A percentile compares a stretch with the other conserved stretches of the same genome.
phyloP scores from a whole-genome alignment of 2,888 invertebrate genomes.

The Dysmachus trigonus region DNA sequence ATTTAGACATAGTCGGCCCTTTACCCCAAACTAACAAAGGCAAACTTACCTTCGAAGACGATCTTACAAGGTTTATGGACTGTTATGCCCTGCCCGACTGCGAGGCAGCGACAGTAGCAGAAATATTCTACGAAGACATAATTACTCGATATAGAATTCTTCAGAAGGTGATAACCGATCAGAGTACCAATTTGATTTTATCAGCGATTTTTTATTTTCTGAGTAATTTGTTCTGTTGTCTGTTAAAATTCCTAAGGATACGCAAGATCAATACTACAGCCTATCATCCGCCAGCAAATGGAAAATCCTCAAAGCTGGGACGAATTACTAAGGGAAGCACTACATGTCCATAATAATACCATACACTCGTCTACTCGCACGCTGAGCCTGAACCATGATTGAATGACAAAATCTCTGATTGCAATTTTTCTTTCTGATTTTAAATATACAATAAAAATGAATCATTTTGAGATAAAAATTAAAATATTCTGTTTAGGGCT shows the following conservation, averaged over 20 bases:
- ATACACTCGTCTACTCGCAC: not conserved
- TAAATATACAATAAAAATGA: no score
- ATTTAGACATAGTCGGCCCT: not conserved
- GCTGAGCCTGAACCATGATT: no score
- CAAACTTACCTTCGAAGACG: not conserved
- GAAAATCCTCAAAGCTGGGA: not conserved
- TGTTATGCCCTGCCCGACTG: no score
- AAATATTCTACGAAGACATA: not conserved
- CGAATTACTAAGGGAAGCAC: not conserved
- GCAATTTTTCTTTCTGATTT: no score
- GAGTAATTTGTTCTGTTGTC: not conserved
- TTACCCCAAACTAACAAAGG: not conserved
- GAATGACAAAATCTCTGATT: no score
- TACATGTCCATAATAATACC: not conserved
- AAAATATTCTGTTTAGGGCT: no score
- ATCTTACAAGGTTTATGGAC: not conserved
- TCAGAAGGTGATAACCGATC: not conserved
- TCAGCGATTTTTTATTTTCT: no score
- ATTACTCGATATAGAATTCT: not conserved
- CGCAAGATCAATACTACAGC: not conserved
- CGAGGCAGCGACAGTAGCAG: not conserved
- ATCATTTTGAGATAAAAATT: no score
- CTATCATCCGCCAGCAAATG: constrained; percentile 50
- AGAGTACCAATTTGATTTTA: not conserved
- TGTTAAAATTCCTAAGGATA: not conserved